A percentile compares a stretch with the other conserved stretches of the same genome.
Conservation (phyloP, 1,140 invertebrate species). For the Euura saliciscinereae region DNA sequence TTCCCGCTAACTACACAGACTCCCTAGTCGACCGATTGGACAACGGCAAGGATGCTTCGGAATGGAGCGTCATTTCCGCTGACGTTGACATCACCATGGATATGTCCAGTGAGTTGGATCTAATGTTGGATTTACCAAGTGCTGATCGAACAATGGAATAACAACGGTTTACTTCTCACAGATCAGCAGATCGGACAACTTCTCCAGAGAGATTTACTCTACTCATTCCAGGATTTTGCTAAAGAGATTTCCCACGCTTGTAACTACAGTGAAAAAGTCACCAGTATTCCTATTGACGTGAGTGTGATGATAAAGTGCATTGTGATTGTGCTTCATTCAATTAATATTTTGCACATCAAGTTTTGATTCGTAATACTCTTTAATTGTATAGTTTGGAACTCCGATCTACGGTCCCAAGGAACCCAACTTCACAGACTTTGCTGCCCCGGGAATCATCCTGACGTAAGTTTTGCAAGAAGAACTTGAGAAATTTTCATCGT, state of each 20-base stretch:
- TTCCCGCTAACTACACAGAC: slow-evolving; percentile 82
- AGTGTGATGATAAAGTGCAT: slow-evolving; percentile 35
- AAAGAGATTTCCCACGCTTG: slow-evolving; percentile 69
- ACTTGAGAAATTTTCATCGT: background rate
- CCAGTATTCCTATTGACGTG: slow-evolving; percentile 73
- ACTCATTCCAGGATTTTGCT: slow-evolving; percentile 76
- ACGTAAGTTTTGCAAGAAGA: slow-evolving; percentile 67
- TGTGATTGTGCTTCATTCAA: slow-evolving; percentile 3
- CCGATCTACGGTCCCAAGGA: slow-evolving; percentile 86
- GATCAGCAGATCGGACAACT: slow-evolving; percentile 91
- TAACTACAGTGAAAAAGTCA: slow-evolving; percentile 72
- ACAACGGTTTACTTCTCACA: slow-evolving; percentile 48
- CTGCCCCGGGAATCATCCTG: slow-evolving; percentile 90
- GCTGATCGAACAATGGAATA: too few species aligned
- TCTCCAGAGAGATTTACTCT: slow-evolving; percentile 75
- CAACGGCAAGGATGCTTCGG: slow-evolving; percentile 70
- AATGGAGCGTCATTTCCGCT: slow-evolving; percentile 73
- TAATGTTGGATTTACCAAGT: too few species aligned
- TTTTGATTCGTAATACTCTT: slow-evolving; percentile 23
- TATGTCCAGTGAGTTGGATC: slow-evolving; percentile 80
- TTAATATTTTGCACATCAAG: background rate
- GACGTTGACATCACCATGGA: slow-evolving; percentile 83
- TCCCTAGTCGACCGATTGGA: slow-evolving; percentile 75
- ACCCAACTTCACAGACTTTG: slow-evolving; percentile 93
- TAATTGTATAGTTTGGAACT: slow-evolving; percentile 68